Conservation (phyloP, 1,140 invertebrate genomes). For the Helicoverpa armigera region DNA sequence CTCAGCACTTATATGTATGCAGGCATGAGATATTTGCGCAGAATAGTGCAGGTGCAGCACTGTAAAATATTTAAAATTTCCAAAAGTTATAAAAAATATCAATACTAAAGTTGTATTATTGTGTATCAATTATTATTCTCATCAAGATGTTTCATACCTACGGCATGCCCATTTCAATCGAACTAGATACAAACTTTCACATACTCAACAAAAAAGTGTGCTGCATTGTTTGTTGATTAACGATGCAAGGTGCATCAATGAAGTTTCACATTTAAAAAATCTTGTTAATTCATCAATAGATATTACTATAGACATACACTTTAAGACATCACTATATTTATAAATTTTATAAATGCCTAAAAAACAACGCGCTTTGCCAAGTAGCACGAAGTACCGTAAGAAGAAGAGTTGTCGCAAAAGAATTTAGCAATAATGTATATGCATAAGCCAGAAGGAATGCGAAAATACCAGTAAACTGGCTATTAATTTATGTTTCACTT, state of each 20-base stretch:
- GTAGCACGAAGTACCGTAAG: slow-evolving; percentile 38
- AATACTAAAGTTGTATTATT: neutral
- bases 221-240: slow-evolving; percentile 68
- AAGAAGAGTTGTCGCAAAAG: slow-evolving; percentile 29
- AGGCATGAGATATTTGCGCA: too few relatives aligned
- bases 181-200: slow-evolving; percentile 74
- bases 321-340: neutral
- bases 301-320: neutral
- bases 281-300: neutral
- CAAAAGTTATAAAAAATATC: too few relatives aligned
- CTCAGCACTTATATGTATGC: too few relatives aligned
- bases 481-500: too few relatives aligned
- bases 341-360: neutral
- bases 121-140: slow-evolving; percentile 32
- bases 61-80: too few relatives aligned
- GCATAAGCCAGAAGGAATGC: neutral
- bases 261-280: slow-evolving; percentile 46
- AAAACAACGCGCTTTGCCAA: slow-evolving; percentile 24
- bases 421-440: slow-evolving; percentile 21
- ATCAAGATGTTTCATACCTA: slow-evolving; percentile 33
- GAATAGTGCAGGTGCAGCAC: too few relatives aligned
- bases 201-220: slow-evolving; percentile 66
- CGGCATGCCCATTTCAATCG: slow-evolving; percentile 63
- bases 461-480: neutral
- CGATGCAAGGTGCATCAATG: slow-evolving; percentile 45